These are phyloP conservation scores for Catalaphyllia jardinei DNA, from an alignment of 64 coral and sea anemone species.

Conservation along the genomic window DNA sequence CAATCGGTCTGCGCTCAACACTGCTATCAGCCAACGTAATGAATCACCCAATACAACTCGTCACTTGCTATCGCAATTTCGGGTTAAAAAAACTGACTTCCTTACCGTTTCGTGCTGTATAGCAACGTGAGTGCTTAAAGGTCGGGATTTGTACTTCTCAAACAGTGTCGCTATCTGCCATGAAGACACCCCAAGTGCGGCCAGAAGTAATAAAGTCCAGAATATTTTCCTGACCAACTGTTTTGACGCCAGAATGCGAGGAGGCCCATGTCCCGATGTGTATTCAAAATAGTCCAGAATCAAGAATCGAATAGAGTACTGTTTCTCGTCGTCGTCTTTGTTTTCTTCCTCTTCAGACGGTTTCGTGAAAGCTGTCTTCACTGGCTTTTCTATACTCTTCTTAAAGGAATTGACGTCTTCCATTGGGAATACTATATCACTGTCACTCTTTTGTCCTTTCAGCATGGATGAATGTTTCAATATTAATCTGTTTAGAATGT, in stretches of 20 bases:
- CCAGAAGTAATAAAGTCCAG: conserved; percentile 27
- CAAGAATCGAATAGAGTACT: conserved; percentile 30
- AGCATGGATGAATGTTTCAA: background rate
- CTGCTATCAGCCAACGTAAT: too few relatives aligned
- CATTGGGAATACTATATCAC: too few relatives aligned
- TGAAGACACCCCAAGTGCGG: conserved; percentile 37
- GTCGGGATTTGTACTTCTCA: conserved; percentile 10
- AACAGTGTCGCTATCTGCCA: conserved; percentile 43
- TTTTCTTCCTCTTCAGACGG: background rate
- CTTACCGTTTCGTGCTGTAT: conserved; percentile 63
- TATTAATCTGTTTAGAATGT: background rate
- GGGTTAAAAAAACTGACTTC: background rate
- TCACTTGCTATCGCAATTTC: background rate
- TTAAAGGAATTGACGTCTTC: background rate
- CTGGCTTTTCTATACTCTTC: background rate
- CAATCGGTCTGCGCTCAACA: too few relatives aligned
- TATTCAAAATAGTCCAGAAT: conserved; percentile 52
- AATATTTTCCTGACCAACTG: conserved; percentile 18
- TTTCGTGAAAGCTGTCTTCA: background rate
- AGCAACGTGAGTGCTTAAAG: conserved; percentile 34
- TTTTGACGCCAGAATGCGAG: conserved; percentile 43
- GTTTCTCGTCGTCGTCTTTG: background rate
- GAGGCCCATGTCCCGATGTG: conserved; percentile 63
- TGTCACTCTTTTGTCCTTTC: background rate
- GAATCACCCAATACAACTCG: too few relatives aligned